Base-by-base conservation (phyloP, 2,888 invertebrate species). In the Salticus scenicus region DNA sequence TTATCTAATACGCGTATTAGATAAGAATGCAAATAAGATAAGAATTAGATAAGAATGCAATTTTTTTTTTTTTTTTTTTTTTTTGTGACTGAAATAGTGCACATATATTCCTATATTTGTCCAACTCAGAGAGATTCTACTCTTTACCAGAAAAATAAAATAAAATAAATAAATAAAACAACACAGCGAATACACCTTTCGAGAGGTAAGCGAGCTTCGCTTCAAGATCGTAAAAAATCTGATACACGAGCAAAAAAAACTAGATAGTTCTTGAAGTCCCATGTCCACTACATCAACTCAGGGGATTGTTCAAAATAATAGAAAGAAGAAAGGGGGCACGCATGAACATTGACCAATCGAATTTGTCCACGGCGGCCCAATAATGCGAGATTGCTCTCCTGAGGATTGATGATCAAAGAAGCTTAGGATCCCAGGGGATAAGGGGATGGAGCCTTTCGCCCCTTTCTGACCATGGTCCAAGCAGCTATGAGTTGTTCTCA, bases 291-390 rank as follows among this genome's bases (percentile, higher is more conserved):
- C 57, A 57, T 57, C 57, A 57, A 10, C 67, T 31, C 70, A 7
- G 17, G 70, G 42, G 70, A 42, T 42, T 70, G 28, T 42, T 42
- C 42, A 27, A 57, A 70, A 84, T n/a, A 78, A 73, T 30, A 27
- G 78, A 37, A 30, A 17, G 72, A 79, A 79, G 73, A 73, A 63
- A 24, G 63, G 82, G 42, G 47, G 20, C 7, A 5, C 70, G 70
- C 79, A 85, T 85, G 84, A 85, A 51, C 84, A 85, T 85, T 85
- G 84, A 85, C 84, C 84, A 85, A 85, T 85, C 84, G 84, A 85
- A 85, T 78, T 79, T 85, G 78, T 79, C 83, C 83, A 72, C 77
- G 77, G 73, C 73, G 74, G 67, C 77, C 70, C 84, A 85, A 85
- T 85, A 85, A 85, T 85, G 63, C 70, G 70, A 85, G 75, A 82